phyloP scores from a whole-genome alignment of 2,113 vertebrate genomes.

The Cercocebus atys region DNA sequence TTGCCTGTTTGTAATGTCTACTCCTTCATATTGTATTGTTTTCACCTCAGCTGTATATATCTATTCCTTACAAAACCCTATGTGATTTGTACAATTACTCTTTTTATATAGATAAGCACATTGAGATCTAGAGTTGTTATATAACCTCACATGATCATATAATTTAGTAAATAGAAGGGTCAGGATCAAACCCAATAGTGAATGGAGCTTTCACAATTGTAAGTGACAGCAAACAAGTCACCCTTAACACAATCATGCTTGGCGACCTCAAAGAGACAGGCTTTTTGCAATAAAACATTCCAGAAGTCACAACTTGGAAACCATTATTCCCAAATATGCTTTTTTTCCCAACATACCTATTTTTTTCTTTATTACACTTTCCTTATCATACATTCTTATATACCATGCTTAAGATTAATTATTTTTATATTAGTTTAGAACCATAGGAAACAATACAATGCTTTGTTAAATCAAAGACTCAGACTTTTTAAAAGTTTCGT shows the following conservation, averaged over 20 bases:
- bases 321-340: not conserved
- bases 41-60: not conserved
- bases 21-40: not conserved
- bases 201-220: not conserved
- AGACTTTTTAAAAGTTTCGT: constrained; percentile 25
- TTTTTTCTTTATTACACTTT: not conserved
- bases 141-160: not conserved
- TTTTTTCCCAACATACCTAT: not conserved
- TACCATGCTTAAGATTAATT: not conserved
- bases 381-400: not conserved
- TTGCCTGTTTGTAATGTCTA: not conserved
- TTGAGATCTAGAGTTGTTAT: not conserved
- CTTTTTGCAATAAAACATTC: not conserved
- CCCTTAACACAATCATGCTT: not conserved
- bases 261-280: not conserved
- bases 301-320: not conserved
- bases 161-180: not conserved
- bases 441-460: constrained; percentile 26
- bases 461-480: constrained; percentile 48
- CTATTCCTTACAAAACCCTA: not conserved
- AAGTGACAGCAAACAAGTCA: not conserved
- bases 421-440: constrained; percentile 39
- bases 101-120: not conserved
- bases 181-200: not conserved
- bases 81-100: not conserved